A percentile compares a stretch with the other conserved stretches of the same genome.
Conservation (phyloP, 2,113 vertebrate species). For the Tichodroma muraria region DNA sequence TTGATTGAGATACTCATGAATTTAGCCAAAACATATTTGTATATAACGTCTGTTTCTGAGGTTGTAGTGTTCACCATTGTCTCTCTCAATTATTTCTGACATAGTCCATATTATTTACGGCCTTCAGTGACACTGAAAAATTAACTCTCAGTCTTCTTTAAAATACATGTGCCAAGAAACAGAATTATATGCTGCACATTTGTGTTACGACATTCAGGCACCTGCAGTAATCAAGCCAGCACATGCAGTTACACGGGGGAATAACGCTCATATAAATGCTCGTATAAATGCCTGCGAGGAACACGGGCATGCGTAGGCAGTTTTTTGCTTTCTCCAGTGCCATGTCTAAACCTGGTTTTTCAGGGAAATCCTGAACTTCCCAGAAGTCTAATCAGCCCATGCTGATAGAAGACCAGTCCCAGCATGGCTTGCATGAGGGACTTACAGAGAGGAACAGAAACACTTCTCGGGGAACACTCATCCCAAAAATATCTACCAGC, state of each 20-base stretch:
- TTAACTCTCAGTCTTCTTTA: constrained; percentile 27
- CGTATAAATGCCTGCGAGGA: background rate
- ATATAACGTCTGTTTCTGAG: constrained; percentile 27
- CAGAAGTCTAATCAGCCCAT: background rate
- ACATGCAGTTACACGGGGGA: background rate
- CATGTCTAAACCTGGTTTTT: background rate
- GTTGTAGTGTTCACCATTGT: background rate
- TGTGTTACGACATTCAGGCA: background rate
- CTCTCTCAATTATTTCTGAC: constrained; percentile 62
- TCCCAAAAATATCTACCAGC: background rate
- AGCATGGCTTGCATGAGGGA: background rate
- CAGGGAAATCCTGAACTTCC: background rate
- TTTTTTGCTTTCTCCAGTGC: background rate
- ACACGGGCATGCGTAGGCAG: background rate
- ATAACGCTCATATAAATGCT: background rate
- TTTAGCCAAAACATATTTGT: constrained; percentile 13
- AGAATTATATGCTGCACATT: constrained; percentile 1
- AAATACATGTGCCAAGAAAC: background rate
- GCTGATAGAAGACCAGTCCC: background rate
- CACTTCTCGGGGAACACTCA: background rate
- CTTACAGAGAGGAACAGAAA: background rate
- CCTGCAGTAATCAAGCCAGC: background rate
- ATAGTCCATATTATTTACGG: constrained; percentile 3
- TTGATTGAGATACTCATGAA: background rate
- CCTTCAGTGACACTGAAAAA: constrained; percentile 19